Evolutionary conservation across 2,888 invertebrate species (phyloP).

Genomic region (Yponomeuta cagnagella): DNA sequence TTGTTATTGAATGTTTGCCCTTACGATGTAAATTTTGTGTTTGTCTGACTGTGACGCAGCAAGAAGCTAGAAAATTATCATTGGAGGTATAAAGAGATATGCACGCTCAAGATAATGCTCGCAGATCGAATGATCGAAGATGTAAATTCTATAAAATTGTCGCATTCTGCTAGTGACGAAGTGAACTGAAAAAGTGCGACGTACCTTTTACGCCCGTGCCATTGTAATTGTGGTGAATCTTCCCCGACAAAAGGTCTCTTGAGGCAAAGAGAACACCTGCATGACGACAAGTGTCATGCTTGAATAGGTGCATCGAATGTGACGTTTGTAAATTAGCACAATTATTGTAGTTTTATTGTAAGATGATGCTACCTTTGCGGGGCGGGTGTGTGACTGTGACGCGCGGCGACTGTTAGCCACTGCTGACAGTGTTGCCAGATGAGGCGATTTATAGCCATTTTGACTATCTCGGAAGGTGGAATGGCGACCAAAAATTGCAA

Average conservation of each 20-base stretch:
- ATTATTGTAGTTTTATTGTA: neutral
- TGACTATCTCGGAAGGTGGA: no score
- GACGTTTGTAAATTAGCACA: neutral
- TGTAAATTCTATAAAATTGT: neutral
- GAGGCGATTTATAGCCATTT: no score
- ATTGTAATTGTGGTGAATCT: neutral
- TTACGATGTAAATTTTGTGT: neutral
- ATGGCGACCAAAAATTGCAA: no score
- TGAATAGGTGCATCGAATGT: neutral
- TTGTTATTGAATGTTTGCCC: neutral
- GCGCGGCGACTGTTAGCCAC: no score
- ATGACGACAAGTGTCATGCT: conserved; percentile 10
- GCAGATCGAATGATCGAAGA: conserved; percentile 5
- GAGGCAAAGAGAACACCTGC: neutral
- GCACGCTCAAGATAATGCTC: conserved; percentile 41
- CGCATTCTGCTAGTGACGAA: neutral
- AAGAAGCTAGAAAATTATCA: conserved; percentile 48
- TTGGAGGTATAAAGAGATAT: conserved; percentile 55
- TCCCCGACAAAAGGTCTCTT: neutral
- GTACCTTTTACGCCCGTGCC: neutral
- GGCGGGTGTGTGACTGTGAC: neutral
- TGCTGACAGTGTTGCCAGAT: no score
- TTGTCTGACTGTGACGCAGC: neutral
- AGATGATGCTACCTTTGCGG: neutral
- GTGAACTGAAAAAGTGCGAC: no score